Evolutionary conservation across 2,888 invertebrate species (phyloP), one percentile per base, ranked within the genome.

Genomic region (Drymonia ruficornis): DNA sequence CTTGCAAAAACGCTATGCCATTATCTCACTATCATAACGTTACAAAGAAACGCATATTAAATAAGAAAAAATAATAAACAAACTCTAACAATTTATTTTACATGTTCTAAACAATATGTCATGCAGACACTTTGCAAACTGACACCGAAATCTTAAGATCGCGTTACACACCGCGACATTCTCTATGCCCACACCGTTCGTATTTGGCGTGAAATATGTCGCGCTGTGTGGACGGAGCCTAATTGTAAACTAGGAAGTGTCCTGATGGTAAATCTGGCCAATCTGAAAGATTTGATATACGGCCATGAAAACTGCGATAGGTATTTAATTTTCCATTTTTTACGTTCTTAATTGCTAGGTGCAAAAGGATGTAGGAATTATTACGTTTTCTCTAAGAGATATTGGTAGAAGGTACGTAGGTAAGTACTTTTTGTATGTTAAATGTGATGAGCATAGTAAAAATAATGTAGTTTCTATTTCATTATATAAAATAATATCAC

Each of bases 161-260:
- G 46, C 7, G 48, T 72, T 57, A 59, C 64, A 64, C 61, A 66
- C 28, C 45, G 60, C 42, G 29, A n/a, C 50, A 23, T 12, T 7
- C 7, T 9, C 42, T 9, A 19, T 29, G 51, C 19, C 13, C 15
- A 52, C 38, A 53, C 29, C 45, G 19, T 50, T 58, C 47, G 45
- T 44, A 59, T 63, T 61, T 64, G 55, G 54, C 57, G 50, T 63
- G 57, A 63, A 66, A 67, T 65, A 53, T 59, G 57, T 53, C 56
- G 50, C 57, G 56, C 42, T 50, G 47, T 54, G 53, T 55, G 67
- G 52, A 65, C 62, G 53, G 56, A 52, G 49, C 59, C 69, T 77
- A 78, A 81, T 79, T 75, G 75, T 67, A 69, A 68, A 80, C 74
- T 75, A 81, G 83, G 83, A 81, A 83, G 71, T 70, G 67, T 53